phyloP scores from a whole-genome alignment of 2,888 invertebrate species.

The Sinelater perroti region DNA sequence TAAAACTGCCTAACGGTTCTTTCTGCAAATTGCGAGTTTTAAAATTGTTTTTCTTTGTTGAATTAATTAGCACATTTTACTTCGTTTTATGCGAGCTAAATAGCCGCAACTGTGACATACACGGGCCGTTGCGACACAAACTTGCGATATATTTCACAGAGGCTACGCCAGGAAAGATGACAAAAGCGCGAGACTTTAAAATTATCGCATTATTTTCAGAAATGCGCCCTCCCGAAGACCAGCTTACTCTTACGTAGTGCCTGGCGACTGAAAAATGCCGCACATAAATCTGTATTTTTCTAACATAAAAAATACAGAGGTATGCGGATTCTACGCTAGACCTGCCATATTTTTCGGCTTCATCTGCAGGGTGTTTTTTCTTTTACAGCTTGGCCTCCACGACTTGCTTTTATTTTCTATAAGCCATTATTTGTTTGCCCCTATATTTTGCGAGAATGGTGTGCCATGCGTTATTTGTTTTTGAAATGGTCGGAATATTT shows the following conservation, averaged over 20 bases:
- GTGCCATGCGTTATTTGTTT: too few species aligned
- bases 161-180: conserved; percentile 12
- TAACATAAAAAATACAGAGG: conserved; percentile 15
- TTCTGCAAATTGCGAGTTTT: too few species aligned
- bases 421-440: too few species aligned
- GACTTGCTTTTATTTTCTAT: too few species aligned
- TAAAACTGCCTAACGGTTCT: too few species aligned
- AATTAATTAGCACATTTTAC: conserved; percentile 1
- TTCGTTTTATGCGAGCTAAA: neutral
- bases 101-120: neutral
- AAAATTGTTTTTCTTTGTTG: too few species aligned
- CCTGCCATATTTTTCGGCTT: too few species aligned
- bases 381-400: too few species aligned
- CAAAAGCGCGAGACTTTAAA: conserved; percentile 26
- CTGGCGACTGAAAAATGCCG: conserved; percentile 40
- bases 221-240: conserved; percentile 26
- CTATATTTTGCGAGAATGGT: too few species aligned
- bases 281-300: conserved; percentile 44
- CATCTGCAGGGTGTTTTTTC: too few species aligned
- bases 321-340: too few species aligned
- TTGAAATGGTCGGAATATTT: too few species aligned
- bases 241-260: conserved; percentile 41
- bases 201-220: conserved; percentile 30
- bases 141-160: conserved; percentile 7
- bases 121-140: neutral